phyloP scores from a whole-genome alignment of 1,140 invertebrate genomes.

The Planococcus citri region DNA sequence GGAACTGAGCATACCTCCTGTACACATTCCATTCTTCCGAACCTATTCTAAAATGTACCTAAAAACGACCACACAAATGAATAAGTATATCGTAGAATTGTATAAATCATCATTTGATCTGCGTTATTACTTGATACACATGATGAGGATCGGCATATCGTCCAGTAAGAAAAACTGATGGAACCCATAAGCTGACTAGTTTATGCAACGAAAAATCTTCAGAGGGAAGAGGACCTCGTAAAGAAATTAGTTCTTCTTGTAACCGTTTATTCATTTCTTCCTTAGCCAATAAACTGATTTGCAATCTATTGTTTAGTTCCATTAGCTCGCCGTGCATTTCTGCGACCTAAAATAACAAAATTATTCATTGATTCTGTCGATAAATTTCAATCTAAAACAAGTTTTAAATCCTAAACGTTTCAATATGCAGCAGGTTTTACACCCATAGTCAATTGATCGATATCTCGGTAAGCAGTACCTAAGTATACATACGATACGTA shows the following conservation, averaged over 20 bases:
- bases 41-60: constrained; percentile 70
- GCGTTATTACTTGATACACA: constrained; percentile 62
- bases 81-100: neutral
- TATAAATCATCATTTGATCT: neutral
- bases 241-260: constrained; percentile 50
- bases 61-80: neutral
- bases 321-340: constrained; percentile 93
- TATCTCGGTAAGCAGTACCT: too few species aligned
- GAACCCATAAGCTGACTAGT: constrained; percentile 80
- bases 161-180: constrained; percentile 76
- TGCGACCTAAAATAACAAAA: constrained; percentile 45
- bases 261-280: constrained; percentile 45
- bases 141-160: constrained; percentile 61
- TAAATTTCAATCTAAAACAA: too few species aligned
- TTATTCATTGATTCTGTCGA: neutral
- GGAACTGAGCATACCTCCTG: constrained; percentile 78
- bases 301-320: constrained; percentile 73
- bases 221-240: constrained; percentile 48
- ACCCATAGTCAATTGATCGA: too few species aligned
- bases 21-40: constrained; percentile 91
- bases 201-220: constrained; percentile 34
- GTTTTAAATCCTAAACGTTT: too few species aligned
- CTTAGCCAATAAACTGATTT: constrained; percentile 37
- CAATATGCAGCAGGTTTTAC: too few species aligned
- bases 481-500: too few species aligned